These are phyloP conservation scores for Crypturellus undulatus DNA, from an alignment of 2,113 vertebrate genomes.

Conservation along the genomic window DNA sequence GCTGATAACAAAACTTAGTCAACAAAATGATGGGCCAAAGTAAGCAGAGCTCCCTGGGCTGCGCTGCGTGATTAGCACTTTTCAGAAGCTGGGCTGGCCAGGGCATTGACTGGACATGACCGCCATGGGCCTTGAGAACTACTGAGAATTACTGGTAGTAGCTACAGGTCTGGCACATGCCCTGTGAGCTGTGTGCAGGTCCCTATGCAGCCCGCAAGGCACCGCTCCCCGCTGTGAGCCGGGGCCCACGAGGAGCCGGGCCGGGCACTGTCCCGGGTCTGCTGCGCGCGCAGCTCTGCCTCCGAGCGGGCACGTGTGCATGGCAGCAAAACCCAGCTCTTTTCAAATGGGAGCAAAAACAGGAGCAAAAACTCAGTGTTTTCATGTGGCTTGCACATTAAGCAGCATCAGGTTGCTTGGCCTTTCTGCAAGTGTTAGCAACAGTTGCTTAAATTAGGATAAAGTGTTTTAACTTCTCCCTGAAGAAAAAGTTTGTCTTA, in stretches of 20 bases:
- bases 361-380: background rate
- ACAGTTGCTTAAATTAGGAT: background rate
- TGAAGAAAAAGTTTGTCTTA: background rate
- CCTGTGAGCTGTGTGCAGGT: background rate
- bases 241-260: background rate
- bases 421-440: too few relatives aligned
- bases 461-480: background rate
- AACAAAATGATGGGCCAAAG: background rate
- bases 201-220: fast-evolving
- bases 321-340: background rate
- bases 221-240: background rate
- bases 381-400: too few relatives aligned
- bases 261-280: too few relatives aligned
- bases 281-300: too few relatives aligned
- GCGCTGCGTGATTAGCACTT: background rate
- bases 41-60: background rate
- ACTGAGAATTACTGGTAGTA: background rate
- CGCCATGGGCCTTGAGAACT: background rate
- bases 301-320: too few relatives aligned
- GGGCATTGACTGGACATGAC: background rate
- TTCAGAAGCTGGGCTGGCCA: background rate
- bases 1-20: background rate
- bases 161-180: background rate
- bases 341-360: fast-evolving
- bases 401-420: too few relatives aligned